Conservation (phyloP, 2,888 invertebrate genomes). For the Odontocolon sp. region DNA sequence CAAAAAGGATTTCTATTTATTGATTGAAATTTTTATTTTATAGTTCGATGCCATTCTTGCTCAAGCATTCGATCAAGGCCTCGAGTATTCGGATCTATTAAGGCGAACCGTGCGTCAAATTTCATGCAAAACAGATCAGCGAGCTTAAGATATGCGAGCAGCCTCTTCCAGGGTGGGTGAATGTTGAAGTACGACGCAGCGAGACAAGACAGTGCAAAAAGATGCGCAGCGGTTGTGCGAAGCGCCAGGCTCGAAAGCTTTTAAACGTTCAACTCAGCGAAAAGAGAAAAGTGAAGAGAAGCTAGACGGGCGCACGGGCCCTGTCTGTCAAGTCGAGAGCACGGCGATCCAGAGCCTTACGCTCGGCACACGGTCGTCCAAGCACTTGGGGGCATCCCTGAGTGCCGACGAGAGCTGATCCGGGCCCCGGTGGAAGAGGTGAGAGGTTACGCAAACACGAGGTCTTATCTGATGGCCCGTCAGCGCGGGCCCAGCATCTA, state of each 20-base stretch:
- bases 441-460: conserved; percentile 80
- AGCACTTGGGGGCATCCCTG: conserved; percentile 63
- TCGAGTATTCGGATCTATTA: conserved; percentile 67
- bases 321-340: conserved; percentile 73
- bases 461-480: conserved; percentile 80
- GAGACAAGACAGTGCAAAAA: too few species aligned
- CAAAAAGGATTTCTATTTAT: background rate
- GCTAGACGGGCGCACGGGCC: conserved; percentile 67
- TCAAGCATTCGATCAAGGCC: conserved; percentile 9
- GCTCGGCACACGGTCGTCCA: conserved; percentile 69
- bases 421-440: conserved; percentile 71
- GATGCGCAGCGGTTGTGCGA: conserved; percentile 39
- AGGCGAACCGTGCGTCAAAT: conserved; percentile 63
- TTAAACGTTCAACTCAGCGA: conserved; percentile 63
- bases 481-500: conserved; percentile 63
- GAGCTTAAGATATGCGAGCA: conserved; percentile 6
- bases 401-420: conserved; percentile 67
- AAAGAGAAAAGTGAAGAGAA: conserved; percentile 44
- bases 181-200: conserved; percentile 25
- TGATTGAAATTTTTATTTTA: too few species aligned
- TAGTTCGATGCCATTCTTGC: background rate
- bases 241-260: conserved; percentile 68
- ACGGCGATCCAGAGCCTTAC: conserved; percentile 64
- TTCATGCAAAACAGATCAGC: background rate
- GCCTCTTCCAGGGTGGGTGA: conserved; percentile 30